Conservation (phyloP, 2,888 invertebrate species). For the Dolichopus griseipennis region DNA sequence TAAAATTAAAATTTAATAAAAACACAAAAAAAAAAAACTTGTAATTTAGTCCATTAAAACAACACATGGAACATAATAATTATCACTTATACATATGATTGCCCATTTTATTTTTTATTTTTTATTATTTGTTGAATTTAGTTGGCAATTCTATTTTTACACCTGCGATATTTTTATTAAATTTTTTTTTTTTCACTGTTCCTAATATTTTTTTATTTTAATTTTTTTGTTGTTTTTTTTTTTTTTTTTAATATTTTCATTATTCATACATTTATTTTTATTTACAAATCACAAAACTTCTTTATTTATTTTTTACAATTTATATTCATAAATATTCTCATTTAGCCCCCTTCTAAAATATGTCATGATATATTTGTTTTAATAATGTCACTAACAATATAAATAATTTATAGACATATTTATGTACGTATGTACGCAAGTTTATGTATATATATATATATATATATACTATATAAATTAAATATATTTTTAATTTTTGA, state of each 20-base stretch:
- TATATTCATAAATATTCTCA: too few relatives aligned
- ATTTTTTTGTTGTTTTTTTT: not conserved
- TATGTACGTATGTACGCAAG: too few relatives aligned
- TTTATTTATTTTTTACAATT: too few relatives aligned
- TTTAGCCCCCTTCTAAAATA: too few relatives aligned
- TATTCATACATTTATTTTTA: not conserved
- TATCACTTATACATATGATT: not conserved
- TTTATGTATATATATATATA: too few relatives aligned
- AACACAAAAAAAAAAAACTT: too few relatives aligned
- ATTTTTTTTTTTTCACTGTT: not conserved
- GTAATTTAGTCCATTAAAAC: too few relatives aligned
- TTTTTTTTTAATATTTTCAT: not conserved
- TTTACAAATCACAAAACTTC: too few relatives aligned
- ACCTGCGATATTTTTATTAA: not conserved
- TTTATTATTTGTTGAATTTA: not conserved
- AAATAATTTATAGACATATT: not conserved
- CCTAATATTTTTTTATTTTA: not conserved
- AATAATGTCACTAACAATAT: not conserved
- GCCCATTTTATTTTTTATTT: not conserved
- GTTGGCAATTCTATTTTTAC: not conserved
- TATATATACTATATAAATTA: too few relatives aligned
- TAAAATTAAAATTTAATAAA: too few relatives aligned
- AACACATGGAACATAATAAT: too few relatives aligned
- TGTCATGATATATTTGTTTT: too few relatives aligned
- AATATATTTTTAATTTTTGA: not conserved